These are phyloP conservation scores for Blennius ocellaris DNA, from an alignment of 2,113 vertebrate genomes.

Conservation along the genomic window DNA sequence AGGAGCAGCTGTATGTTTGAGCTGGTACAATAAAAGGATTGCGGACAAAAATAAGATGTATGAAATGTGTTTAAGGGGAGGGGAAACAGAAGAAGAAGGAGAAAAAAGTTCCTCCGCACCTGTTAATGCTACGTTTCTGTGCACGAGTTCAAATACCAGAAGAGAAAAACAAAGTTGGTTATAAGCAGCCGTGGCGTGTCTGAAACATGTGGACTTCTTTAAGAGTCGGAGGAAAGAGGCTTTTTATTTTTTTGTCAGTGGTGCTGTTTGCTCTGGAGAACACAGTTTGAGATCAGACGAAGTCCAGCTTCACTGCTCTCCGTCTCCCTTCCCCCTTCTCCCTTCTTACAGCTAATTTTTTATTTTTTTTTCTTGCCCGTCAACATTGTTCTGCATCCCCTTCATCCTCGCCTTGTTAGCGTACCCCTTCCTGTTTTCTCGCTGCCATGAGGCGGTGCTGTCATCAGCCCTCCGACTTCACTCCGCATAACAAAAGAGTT, in stretches of 20 bases:
- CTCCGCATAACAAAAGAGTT: slow-evolving; percentile 27
- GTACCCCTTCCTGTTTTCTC: slow-evolving; percentile 35
- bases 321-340: slow-evolving; percentile 14
- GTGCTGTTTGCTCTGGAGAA: slow-evolving; percentile 28
- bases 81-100: neutral
- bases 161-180: slow-evolving; percentile 18
- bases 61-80: neutral
- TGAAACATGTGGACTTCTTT: slow-evolving; percentile 60
- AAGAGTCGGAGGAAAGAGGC: slow-evolving; percentile 34
- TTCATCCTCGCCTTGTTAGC: slow-evolving; percentile 12
- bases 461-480: slow-evolving; percentile 15
- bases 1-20: slow-evolving; percentile 45
- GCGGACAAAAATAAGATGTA: slow-evolving; percentile 4
- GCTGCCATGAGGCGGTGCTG: slow-evolving; percentile 9
- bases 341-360: slow-evolving; percentile 13
- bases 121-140: slow-evolving; percentile 18
- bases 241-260: slow-evolving; percentile 18
- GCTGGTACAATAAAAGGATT: slow-evolving; percentile 6
- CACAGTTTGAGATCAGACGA: slow-evolving; percentile 60
- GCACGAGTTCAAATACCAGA: neutral
- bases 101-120: slow-evolving; percentile 15
- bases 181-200: slow-evolving; percentile 44
- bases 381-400: slow-evolving; percentile 50
- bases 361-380: slow-evolving; percentile 3
- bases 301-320: slow-evolving; percentile 35